phyloP scores from a whole-genome alignment of 2,113 vertebrate species.

The Euleptes europaea region DNA sequence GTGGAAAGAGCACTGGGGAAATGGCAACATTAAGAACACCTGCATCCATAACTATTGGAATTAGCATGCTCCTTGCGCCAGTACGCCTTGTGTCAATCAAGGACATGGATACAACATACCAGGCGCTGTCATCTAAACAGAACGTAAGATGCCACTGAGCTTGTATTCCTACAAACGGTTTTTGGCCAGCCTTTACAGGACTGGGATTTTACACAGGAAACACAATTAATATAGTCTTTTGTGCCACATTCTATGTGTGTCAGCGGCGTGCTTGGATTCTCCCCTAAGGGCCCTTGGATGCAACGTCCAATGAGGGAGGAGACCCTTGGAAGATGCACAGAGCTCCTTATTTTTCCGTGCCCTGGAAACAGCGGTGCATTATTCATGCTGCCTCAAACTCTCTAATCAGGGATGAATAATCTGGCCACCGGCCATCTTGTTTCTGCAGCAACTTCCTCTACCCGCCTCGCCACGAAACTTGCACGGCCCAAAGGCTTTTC shows the following conservation, averaged over 20 bases:
- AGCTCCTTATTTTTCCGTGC: slow-evolving; percentile 51
- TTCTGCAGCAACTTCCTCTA: slow-evolving; percentile 20
- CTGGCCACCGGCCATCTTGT: slow-evolving; percentile 47
- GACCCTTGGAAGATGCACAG: neutral
- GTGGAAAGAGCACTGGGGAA: no score
- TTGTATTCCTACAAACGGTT: neutral
- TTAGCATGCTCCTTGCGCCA: neutral
- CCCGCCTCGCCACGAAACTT: slow-evolving; percentile 3
- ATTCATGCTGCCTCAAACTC: slow-evolving; percentile 59
- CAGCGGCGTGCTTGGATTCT: rapidly evolving
- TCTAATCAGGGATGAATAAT: slow-evolving; percentile 53
- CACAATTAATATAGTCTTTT: neutral
- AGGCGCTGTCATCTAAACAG: neutral
- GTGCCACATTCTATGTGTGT: neutral
- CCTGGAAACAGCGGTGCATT: slow-evolving; percentile 56
- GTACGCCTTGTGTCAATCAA: neutral
- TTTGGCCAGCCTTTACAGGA: no score
- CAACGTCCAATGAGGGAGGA: slow-evolving; percentile 7
- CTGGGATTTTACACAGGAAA: neutral
- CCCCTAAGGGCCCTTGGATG: neutral
- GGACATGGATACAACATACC: no score
- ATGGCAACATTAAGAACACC: no score
- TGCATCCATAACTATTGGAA: neutral
- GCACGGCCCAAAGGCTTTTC: slow-evolving; percentile 51
- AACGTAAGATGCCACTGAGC: neutral